phyloP scores from a whole-genome alignment of 1,140 invertebrate genomes.

The Ceratina australensis region DNA sequence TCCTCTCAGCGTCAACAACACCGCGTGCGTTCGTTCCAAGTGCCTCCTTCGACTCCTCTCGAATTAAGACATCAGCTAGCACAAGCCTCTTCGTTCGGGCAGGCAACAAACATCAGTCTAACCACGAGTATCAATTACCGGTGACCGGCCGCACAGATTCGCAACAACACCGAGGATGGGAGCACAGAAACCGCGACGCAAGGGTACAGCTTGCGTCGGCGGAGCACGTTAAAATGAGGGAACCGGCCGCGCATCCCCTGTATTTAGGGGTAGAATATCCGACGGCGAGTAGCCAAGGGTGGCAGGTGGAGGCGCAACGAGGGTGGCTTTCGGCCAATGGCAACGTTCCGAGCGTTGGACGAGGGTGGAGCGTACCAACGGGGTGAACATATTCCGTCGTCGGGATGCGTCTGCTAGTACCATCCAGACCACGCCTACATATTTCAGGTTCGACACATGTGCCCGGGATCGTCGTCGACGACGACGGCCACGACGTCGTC shows the following conservation, averaged over 20 bases:
- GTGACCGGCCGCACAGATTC: conserved; percentile 21
- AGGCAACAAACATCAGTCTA: not conserved
- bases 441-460: conserved; percentile 81
- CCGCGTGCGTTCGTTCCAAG: not conserved
- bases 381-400: conserved; percentile 79
- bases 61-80: conserved; percentile 29
- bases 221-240: conserved; percentile 74
- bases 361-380: conserved; percentile 77
- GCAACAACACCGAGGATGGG: conserved; percentile 33
- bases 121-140: conserved; percentile 16
- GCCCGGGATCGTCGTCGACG: conserved; percentile 63
- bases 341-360: conserved; percentile 67
- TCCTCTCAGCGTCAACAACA: not conserved
- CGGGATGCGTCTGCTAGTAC: conserved; percentile 76
- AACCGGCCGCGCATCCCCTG: conserved; percentile 67
- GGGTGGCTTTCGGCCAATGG: conserved; percentile 70
- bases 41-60: not conserved
- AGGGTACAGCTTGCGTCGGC: conserved; percentile 60
- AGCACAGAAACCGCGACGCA: conserved; percentile 39
- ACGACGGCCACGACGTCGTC: conserved; percentile 39
- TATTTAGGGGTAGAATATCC: conserved; percentile 73
- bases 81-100: conserved; percentile 19
- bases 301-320: conserved; percentile 69
- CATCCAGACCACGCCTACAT: conserved; percentile 79
- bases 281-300: conserved; percentile 66